Conservation (phyloP, 64 coral and sea anemone genomes). For the Actinia equina region DNA sequence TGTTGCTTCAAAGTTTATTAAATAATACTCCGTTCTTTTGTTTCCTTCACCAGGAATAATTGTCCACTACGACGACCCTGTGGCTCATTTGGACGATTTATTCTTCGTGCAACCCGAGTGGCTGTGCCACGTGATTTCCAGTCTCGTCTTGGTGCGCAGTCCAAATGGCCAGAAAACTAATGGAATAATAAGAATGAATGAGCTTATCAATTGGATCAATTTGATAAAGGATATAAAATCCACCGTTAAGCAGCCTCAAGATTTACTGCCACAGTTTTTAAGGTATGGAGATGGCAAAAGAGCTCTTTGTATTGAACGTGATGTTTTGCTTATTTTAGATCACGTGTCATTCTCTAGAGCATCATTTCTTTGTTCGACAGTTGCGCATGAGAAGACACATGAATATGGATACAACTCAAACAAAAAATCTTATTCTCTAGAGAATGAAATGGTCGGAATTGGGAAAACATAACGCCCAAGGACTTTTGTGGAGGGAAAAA, state of each 20-base stretch:
- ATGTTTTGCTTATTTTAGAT: background rate
- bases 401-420: too few relatives aligned
- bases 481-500: too few relatives aligned
- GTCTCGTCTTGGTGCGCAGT: conserved; percentile 27
- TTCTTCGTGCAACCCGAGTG: conserved; percentile 80
- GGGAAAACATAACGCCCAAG: too few relatives aligned
- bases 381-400: too few relatives aligned
- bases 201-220: conserved; percentile 26
- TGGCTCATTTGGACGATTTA: conserved; percentile 64
- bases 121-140: conserved; percentile 66
- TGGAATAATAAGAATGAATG: conserved; percentile 51
- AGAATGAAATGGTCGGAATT: too few relatives aligned
- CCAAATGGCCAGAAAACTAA: conserved; percentile 20
- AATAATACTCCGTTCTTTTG: background rate
- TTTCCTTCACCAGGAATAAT: conserved; percentile 1
- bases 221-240: conserved; percentile 30
- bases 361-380: too few relatives aligned
- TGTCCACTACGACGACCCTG: conserved; percentile 76
- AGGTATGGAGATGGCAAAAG: conserved; percentile 23
- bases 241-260: conserved; percentile 1
- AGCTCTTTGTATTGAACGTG: background rate
- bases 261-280: conserved; percentile 66
- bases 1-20: too few relatives aligned
- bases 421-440: too few relatives aligned
- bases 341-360: too few relatives aligned